phyloP scores from a whole-genome alignment of 2,113 vertebrate genomes.

The Polyodon spathula region DNA sequence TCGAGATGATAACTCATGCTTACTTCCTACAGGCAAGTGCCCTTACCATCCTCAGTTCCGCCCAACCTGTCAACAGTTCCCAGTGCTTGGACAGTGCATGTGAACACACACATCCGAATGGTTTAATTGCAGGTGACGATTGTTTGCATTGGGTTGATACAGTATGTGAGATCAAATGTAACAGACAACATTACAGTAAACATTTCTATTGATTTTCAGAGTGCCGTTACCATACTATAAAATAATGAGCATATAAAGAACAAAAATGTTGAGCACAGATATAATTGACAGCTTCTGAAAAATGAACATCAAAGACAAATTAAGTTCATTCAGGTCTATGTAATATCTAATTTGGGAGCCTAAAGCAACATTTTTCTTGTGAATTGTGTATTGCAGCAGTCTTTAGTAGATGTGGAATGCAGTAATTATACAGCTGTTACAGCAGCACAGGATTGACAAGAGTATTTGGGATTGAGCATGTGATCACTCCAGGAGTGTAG shows the following conservation, averaged over 20 bases:
- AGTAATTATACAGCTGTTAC: constrained; percentile 47
- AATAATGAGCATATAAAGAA: neutral
- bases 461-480: constrained; percentile 37
- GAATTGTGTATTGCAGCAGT: constrained; percentile 27
- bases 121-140: too few relatives aligned
- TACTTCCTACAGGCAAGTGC: too few relatives aligned
- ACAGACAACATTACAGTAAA: too few relatives aligned
- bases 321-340: constrained; percentile 46
- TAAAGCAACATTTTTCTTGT: constrained; percentile 37
- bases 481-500: constrained; percentile 46
- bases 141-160: too few relatives aligned
- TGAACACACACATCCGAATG: too few relatives aligned
- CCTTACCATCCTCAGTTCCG: too few relatives aligned
- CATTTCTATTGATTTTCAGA: too few relatives aligned
- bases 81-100: too few relatives aligned
- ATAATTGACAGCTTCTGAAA: constrained; percentile 36
- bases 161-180: too few relatives aligned
- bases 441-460: constrained; percentile 42
- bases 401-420: constrained; percentile 35
- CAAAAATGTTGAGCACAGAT: constrained; percentile 14
- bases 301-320: constrained; percentile 50
- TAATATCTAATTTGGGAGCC: constrained; percentile 46
- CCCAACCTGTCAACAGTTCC: too few relatives aligned
- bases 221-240: neutral
- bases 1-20: too few relatives aligned